Evolutionary conservation across 35 echinoderm and acorn worm species (phyloP).

Genomic region (Eucidaris tribuloides): DNA sequence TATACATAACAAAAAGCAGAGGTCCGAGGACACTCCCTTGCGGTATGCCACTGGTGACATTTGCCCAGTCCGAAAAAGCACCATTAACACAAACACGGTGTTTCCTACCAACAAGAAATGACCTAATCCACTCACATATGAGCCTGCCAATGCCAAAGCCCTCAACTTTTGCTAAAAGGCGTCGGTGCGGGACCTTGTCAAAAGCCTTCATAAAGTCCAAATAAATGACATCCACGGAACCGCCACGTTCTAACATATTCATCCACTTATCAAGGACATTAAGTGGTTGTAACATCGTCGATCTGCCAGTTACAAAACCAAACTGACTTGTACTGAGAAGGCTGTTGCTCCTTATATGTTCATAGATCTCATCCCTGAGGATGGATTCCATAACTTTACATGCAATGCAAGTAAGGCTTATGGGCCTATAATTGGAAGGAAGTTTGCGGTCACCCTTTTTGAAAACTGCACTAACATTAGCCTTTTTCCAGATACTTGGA

Average conservation of each 20-base stretch:
- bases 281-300: background rate
- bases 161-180: background rate
- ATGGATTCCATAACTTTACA: conserved; percentile 9
- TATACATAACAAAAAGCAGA: background rate
- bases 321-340: background rate
- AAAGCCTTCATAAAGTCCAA: conserved; percentile 22
- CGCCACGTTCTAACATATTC: background rate
- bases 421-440: too few relatives aligned
- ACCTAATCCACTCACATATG: background rate
- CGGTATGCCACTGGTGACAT: conserved; percentile 3
- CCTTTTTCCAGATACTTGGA: too few relatives aligned
- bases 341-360: background rate
- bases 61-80: background rate
- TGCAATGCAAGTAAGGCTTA: background rate
- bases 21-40: conserved; percentile 18
- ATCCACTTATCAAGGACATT: background rate
- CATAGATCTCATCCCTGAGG: background rate
- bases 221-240: background rate
- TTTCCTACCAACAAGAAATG: background rate
- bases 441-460: too few relatives aligned
- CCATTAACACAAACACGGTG: background rate
- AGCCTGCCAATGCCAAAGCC: background rate
- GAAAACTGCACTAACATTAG: too few relatives aligned
- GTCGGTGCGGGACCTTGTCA: conserved; percentile 2
- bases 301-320: background rate